A percentile compares a stretch with the other conserved stretches of the same genome.
Conservation (phyloP, 2,113 vertebrate genomes). For the Cyprinodon variegatus region DNA sequence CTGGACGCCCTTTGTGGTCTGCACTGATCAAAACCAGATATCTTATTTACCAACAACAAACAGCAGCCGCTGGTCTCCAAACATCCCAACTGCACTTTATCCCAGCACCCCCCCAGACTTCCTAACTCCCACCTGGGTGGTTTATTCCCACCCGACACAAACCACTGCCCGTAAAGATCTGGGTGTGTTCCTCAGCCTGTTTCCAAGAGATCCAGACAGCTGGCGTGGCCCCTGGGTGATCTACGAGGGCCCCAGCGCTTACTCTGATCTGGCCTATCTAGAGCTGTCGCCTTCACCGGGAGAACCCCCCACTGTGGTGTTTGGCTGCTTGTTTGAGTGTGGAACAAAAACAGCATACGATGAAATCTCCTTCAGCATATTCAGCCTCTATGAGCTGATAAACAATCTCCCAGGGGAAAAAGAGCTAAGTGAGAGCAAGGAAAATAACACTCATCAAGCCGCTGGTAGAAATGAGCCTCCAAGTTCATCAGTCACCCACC, state of each 20-base stretch:
- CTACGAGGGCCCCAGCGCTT: constrained; percentile 91
- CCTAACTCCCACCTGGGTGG: constrained; percentile 86
- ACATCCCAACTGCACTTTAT: constrained; percentile 5
- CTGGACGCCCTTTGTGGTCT: constrained; percentile 32
- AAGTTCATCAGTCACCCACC: not conserved
- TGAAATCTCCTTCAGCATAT: constrained; percentile 92
- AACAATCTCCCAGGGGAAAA: constrained; percentile 79
- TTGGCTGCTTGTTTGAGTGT: constrained; percentile 91
- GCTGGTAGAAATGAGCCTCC: not conserved
- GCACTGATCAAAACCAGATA: not conserved
- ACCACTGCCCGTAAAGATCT: constrained; percentile 83
- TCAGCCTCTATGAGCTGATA: constrained; percentile 88
- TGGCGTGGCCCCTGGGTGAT: constrained; percentile 95
- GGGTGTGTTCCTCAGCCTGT: constrained; percentile 87
- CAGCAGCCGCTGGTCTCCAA: not conserved
- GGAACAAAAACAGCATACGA: constrained; percentile 86
- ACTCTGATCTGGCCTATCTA: constrained; percentile 90
- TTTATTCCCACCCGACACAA: constrained; percentile 90
- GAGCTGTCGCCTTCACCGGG: constrained; percentile 73
- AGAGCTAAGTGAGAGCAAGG: not conserved
- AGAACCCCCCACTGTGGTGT: constrained; percentile 67
- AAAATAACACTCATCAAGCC: not conserved
- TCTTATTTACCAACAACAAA: not conserved
- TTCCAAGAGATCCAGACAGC: constrained; percentile 86
- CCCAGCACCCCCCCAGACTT: constrained; percentile 42